Evolutionary conservation across 2,113 vertebrate genomes (phyloP).

Genomic region (Dinomys branickii): DNA sequence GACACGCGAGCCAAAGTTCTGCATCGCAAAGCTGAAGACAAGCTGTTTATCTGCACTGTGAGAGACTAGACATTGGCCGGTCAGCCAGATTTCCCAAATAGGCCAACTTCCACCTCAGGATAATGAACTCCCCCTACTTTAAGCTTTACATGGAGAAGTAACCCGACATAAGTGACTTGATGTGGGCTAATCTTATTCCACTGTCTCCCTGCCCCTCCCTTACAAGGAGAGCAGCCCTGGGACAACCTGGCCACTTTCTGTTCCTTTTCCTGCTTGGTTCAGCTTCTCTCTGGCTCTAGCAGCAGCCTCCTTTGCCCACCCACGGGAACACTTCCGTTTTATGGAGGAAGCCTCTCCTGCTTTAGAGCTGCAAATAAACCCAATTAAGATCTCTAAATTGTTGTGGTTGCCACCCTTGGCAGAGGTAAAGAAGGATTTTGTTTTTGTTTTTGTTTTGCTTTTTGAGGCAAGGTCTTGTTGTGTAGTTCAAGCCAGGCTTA

Average conservation of each 20-base stretch:
- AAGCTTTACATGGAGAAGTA: not conserved
- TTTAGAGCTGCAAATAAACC: not conserved
- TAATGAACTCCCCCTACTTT: not conserved
- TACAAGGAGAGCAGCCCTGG: not conserved
- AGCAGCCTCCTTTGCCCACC: not conserved
- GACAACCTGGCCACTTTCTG: not conserved
- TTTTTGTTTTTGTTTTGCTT: too few species aligned
- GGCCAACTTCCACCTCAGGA: not conserved
- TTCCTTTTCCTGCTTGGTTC: not conserved
- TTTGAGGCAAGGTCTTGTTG: not conserved
- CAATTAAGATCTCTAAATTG: not conserved
- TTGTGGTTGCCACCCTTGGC: not conserved
- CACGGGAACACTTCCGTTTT: not conserved
- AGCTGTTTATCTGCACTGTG: not conserved
- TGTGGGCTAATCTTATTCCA: not conserved
- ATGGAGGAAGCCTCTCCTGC: not conserved
- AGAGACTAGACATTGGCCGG: not conserved
- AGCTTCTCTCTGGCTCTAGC: not conserved
- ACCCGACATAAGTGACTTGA: not conserved
- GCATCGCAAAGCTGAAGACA: not conserved
- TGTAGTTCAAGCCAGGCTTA: not conserved
- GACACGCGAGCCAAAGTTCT: not conserved
- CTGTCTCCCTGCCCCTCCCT: not conserved
- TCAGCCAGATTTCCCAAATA: not conserved
- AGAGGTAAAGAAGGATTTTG: not conserved